Evolutionary conservation across 2,888 invertebrate species (phyloP), one percentile per base, ranked within the genome.

Genomic region (Ceramica pisi): DNA sequence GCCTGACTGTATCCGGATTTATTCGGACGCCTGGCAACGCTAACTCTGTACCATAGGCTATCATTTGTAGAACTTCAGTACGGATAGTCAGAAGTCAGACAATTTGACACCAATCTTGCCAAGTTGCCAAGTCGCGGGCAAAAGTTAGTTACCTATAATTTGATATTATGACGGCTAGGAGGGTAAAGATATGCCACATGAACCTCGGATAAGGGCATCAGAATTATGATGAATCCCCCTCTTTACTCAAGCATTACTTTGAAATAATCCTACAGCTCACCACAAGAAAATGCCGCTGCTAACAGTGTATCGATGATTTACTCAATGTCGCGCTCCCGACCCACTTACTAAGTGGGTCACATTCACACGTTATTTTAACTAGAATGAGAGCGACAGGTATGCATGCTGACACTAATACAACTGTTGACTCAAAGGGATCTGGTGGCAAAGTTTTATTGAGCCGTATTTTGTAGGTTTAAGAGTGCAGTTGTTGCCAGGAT

Each of bases 281-380:
- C 26, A 23, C 23, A 53, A 55, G 35, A 56, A 66, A 78, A 70
- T 60, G 55, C 66, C 64, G 46, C 19, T 19, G 44, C 67, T 23
- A 48, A 65, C 78, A 55, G 44, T 56, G 59, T 79, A 73, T 80
- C 65, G 62, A 80, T 82, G 74, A 72, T 84, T 57, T 61, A 70
- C 51, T 65, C 83, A 85, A 82, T 82, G 83, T 74, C 78, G 44
- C 41, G 70, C 14, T 53, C 71, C 59, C 73, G 85, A 10, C 73
- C 86, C 51, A 68, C 69, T 77, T 83, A 56, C 1, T n/a, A 82
- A 79, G 59, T 83, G 55, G 85, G 83, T 84, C 83, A 80, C 55
- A 75, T 70, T 71, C 67, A 50, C 68, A 53, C 35, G 76, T 72
- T 74, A 75, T 84, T 81, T 69, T 83, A 75, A 83, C 55, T n/a